Base-by-base conservation (phyloP, 2,888 invertebrate species). In the Aphidoletes aphidimyza region DNA sequence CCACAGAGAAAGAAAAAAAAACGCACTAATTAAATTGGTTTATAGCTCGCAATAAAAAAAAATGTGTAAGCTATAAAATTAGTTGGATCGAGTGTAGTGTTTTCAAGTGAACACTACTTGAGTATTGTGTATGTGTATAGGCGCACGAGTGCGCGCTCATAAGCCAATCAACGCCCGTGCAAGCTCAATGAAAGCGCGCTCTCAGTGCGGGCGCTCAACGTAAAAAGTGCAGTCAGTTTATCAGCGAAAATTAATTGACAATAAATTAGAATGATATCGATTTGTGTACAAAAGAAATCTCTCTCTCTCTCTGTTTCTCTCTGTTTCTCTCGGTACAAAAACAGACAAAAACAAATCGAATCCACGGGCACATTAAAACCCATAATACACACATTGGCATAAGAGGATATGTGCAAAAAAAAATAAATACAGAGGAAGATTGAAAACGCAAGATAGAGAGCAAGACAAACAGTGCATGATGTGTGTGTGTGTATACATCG, bases 191-290 rank as follows among this genome's bases (percentile, higher is more conserved):
- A 47, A 47, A 11, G 47, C 9, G 47, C 42, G 6, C 42, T 9
- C 42, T 9, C 42, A 42, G 19, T 11, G 9, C 11, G 49, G 17
- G 19, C 3, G 49, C 42, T 11, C 42, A 49, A 17, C 3, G 49
- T 19, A 17, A 49, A 49, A 49, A 49, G 9, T 19, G 19, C 49
- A 49, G 11, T 49, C 49, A 19, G 69, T 69, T 69, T 30, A 69
- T 69, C 69, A 34, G 69, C n/a, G 30, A 69, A 69, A 69, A 69
- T 14, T 69, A 34, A 69, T 69, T 69, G 69, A 69, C 69, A 69
- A 69, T n/a, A n/a, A n/a, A n/a, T 69, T 69, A 69, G 69, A 69
- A 69, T 69, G 69, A 30, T 69, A 69, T 69, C 30, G 69, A 69
- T 69, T 69, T 14, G 30, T 30, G 47, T 14, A 47, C 17, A 19